Base-by-base conservation (phyloP, 2,797 vertebrate species). In the Tokudaia muenninki region DNA sequence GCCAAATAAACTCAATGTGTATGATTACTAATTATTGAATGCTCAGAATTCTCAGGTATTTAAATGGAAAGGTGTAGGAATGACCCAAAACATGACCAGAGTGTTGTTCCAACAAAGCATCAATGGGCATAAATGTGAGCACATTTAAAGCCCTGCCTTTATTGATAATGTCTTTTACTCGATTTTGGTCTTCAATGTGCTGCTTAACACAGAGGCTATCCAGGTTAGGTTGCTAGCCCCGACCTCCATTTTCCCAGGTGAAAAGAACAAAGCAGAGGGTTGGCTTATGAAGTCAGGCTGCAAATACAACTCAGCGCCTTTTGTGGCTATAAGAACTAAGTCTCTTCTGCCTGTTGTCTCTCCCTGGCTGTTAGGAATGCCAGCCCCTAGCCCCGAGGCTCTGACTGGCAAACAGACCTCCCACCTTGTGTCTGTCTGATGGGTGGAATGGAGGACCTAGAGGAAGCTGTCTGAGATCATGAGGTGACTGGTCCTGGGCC, bases 381-480 rank as follows among this genome's bases (percentile, higher is more conserved):
- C 67, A 88, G 78, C 37, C 75, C 19, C 75, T 72, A 95, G 75
- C 87, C 47, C 55, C 44, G 52, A 65, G 70, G 74, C 84, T 75
- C 44, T 75, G 29, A 91, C 59, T 78, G 72, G 21, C 57, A 74
- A n/a, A 14, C 88, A 95, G 94, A 96, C 97, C 93, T 95, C 96
- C 97, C 96, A 96, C 83, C 74, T 96, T 78, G 95, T 65, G 24
- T 87, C 63, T 44, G 29, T 87, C 65, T 44, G 29, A 47, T 22
- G 65, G 29, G 14, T 70, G 52, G 65, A 41, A 67, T 19, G 22
- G 34, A 74, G 24, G 55, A 74, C 50, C n/a, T 52, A 81, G 72
- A 94, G 79, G 86, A 96, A 90, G 89, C 63, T 75, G 59, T 87
- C 37, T 96, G 79, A 67, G 91, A 86, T 79, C 63, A 61, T 52